Evolutionary conservation across 2,888 invertebrate genomes (phyloP), one percentile per base, ranked within the genome.

Genomic region (Drosophila percnosoma): DNA sequence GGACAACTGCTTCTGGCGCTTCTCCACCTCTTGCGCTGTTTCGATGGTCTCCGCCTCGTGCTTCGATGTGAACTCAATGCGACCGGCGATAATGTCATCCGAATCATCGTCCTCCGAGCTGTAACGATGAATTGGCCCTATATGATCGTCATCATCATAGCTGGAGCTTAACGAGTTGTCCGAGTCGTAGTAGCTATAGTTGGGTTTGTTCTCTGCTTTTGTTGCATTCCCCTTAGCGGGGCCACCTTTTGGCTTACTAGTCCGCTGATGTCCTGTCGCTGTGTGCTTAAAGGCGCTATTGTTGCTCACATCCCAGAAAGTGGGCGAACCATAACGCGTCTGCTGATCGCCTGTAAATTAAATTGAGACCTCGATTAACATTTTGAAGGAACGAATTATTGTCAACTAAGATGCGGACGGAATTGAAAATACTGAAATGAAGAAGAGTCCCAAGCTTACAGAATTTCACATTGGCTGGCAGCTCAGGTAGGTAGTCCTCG

Each of bases 1-100:
- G 33, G 91, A 92, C 34, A 92, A 63, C 69, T 92, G 92, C 65
- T 89, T 93, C 87, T 91, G 91, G 1, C 93, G 87, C 76, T 93
- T 94, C 82, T 87, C 83, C 45, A 91, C 83, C 91, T 94, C 93
- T n/a, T 92, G 91, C 64, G 94, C 95, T 6, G 95, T 93, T 85
- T 97, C 97, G 0, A 97, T 95, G 0, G 97, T 97, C 92, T 97
- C 97, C 0, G 97, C 98, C 51, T 97, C 95, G 92, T 97, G 97
- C 31, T 97, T 96, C 0, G 96, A 96, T 83, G 96, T 97, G 90
- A 97, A 97, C 75, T 97, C 96, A 77, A 97, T 97, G 24, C 96
- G 94, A 15, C 97, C 94, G 0, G 96, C 96, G 45, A 94, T 94
- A 0, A 93, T 92, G 33, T 91, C 91, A 81, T 93, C 93, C 0